These are phyloP conservation scores for Chalcosyrphus nemorum DNA, from an alignment of 2,888 invertebrate species.

Conservation along the genomic window DNA sequence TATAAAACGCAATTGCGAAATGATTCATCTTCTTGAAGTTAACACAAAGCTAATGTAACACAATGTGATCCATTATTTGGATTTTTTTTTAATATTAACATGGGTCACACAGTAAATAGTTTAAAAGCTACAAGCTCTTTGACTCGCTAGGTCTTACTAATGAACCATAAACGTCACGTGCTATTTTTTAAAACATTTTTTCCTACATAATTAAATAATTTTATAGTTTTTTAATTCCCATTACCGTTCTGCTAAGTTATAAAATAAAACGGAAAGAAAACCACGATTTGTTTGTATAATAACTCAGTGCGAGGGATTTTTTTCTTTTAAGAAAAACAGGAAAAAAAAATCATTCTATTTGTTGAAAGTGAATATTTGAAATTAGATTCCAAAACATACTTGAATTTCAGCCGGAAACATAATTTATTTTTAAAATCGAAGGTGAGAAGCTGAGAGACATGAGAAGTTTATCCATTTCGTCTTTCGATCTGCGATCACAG, in stretches of 20 bases:
- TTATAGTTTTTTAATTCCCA: conserved; percentile 47
- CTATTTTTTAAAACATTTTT: background rate
- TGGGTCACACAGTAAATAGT: conserved; percentile 4
- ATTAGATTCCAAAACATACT: conserved; percentile 53
- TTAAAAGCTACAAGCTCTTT: background rate
- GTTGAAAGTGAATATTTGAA: conserved; percentile 54
- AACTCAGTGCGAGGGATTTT: background rate
- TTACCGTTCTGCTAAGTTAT: background rate
- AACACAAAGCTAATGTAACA: background rate
- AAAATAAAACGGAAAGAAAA: background rate
- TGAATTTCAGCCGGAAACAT: conserved; percentile 55
- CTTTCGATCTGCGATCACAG: background rate
- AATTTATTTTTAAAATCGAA: conserved; percentile 58
- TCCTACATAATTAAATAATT: conserved; percentile 32
- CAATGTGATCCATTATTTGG: background rate
- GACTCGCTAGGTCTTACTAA: background rate
- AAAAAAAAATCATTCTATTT: conserved; percentile 24
- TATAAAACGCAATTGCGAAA: background rate
- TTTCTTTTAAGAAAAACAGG: too few species aligned
- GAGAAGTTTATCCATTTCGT: conserved; percentile 34
- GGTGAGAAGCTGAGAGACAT: conserved; percentile 57
- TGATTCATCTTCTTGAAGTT: conserved; percentile 4
- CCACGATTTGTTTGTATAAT: conserved; percentile 1
- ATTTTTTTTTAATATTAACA: background rate
- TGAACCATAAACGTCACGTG: conserved; percentile 27